Conservation (phyloP, 1,140 invertebrate genomes). For the Drosophila guanche region DNA sequence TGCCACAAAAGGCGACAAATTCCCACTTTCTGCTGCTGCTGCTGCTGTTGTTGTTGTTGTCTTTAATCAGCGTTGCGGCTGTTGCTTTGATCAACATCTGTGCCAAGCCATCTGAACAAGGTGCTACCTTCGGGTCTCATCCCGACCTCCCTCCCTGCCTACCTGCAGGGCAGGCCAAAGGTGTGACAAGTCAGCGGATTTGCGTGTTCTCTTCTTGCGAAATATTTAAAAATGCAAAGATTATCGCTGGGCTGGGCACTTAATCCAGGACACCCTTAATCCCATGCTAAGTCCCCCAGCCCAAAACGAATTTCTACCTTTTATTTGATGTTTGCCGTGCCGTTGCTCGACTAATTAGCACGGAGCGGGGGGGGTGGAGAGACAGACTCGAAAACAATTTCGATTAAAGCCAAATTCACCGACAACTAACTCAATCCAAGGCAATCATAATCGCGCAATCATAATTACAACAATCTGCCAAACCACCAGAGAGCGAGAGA, state of each 20-base stretch:
- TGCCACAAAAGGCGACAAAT: constrained; percentile 73
- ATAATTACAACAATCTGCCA: constrained; percentile 75
- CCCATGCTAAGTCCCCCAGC: neutral
- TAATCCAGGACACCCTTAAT: constrained; percentile 51
- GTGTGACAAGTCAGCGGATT: constrained; percentile 81
- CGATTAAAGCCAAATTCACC: constrained; percentile 66
- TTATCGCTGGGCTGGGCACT: constrained; percentile 64
- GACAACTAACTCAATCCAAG: constrained; percentile 77
- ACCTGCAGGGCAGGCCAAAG: constrained; percentile 38
- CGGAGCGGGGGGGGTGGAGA: too few species aligned
- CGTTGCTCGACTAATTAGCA: constrained; percentile 67
- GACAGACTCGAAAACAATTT: constrained; percentile 65
- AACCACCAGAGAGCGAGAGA: too few species aligned
- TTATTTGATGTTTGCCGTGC: constrained; percentile 49
- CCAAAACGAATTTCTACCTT: constrained; percentile 13
- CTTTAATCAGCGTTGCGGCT: constrained; percentile 78
- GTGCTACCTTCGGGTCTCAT: constrained; percentile 52
- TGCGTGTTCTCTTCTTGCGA: constrained; percentile 76
- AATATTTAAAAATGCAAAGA: constrained; percentile 79
- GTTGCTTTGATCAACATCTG: constrained; percentile 68
- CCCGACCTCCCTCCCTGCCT: neutral
- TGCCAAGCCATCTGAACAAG: constrained; percentile 35
- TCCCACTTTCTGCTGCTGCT: constrained; percentile 53
- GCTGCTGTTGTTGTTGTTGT: constrained; percentile 36
- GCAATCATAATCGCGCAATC: constrained; percentile 77